These are phyloP conservation scores for Stichodactyla helianthus DNA, from an alignment of 64 coral and sea anemone species.

Conservation along the genomic window DNA sequence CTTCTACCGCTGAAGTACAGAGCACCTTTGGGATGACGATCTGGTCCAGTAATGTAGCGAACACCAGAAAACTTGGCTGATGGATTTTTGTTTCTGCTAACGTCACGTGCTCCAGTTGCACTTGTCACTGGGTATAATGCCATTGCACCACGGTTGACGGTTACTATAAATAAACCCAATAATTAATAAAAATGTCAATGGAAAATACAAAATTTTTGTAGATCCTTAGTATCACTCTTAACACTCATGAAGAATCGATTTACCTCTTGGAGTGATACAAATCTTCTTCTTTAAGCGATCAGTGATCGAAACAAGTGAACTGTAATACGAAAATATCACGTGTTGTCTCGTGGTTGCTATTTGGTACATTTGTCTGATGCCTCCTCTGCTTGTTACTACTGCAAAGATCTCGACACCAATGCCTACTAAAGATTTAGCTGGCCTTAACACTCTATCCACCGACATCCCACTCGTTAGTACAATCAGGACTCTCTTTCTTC, in stretches of 20 bases:
- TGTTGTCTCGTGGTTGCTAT: not conserved
- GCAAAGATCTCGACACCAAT: not conserved
- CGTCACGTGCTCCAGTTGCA: conserved; percentile 29
- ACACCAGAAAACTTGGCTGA: conserved; percentile 21
- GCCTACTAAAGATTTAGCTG: not conserved
- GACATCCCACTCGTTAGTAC: not conserved
- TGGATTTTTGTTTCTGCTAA: conserved; percentile 38
- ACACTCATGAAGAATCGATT: too few species aligned
- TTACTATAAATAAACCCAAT: not conserved
- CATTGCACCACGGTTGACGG: conserved; percentile 25
- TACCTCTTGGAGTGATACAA: conserved; percentile 16
- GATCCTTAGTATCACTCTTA: too few species aligned
- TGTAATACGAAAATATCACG: not conserved
- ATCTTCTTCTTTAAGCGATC: not conserved
- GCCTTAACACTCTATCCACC: not conserved
- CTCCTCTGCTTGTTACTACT: not conserved
- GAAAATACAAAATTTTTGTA: too few species aligned
- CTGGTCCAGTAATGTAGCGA: conserved; percentile 34
- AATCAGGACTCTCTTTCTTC: conserved; percentile 7
- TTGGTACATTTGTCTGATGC: not conserved
- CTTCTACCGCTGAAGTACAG: conserved; percentile 35
- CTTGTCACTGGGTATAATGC: conserved; percentile 38
- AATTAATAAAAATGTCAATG: too few species aligned
- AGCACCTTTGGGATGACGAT: conserved; percentile 34
- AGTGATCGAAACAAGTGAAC: not conserved